Percentiles rank a stretch among this genome's conserved stretches.
Conservation (phyloP, 2,888 invertebrate species). For the Drosophila vallismaia region DNA sequence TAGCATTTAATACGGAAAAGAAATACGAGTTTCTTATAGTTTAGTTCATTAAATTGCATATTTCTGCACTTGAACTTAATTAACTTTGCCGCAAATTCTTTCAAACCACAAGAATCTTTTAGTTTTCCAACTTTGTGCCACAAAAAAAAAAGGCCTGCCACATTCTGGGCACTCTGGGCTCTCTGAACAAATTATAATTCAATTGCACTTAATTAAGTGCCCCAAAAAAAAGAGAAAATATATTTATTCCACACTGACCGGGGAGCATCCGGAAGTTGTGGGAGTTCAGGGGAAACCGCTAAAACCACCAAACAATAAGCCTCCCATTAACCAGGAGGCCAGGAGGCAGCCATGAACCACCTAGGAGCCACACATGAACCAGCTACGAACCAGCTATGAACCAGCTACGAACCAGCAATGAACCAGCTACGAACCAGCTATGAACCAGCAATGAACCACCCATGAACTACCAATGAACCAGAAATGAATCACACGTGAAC, state of each 20-base stretch:
- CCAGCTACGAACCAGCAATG: too few species aligned
- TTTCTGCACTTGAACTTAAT: conserved; percentile 22
- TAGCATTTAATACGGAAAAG: conserved; percentile 39
- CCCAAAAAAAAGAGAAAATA: conserved; percentile 7
- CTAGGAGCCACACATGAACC: not conserved
- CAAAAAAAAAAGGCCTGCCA: conserved; percentile 2
- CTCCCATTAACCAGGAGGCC: not conserved
- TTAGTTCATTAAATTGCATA: not conserved
- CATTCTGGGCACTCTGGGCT: conserved; percentile 22
- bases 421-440: too few species aligned
- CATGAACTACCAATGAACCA: too few species aligned
- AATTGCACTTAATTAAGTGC: conserved; percentile 72
- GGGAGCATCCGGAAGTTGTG: not conserved
- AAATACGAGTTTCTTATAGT: too few species aligned
- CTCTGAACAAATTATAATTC: conserved; percentile 67
- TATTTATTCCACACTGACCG: not conserved
- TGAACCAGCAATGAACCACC: too few species aligned
- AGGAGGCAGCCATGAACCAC: not conserved
- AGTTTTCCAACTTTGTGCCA: conserved; percentile 25
- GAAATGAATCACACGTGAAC: too few species aligned
- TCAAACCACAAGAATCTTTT: conserved; percentile 32
- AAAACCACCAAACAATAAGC: conserved; percentile 49
- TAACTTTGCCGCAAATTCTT: conserved; percentile 13
- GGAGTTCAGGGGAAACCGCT: conserved; percentile 33
- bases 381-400: too few species aligned